phyloP scores from a whole-genome alignment of 2,113 vertebrate species.

The Regulus satrapa region DNA sequence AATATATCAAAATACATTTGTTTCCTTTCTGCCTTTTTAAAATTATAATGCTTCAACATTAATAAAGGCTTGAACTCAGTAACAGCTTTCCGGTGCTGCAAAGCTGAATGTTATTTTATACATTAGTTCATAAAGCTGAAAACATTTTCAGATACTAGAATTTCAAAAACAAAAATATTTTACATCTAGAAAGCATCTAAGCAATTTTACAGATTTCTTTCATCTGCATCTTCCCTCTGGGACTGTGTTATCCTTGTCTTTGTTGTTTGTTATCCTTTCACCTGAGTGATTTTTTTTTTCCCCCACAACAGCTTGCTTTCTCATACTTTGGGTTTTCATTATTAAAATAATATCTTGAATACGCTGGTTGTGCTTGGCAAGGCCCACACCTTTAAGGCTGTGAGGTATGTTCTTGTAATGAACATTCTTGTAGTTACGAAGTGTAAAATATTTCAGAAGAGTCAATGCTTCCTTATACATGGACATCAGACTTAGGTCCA shows the following conservation, averaged over 20 bases:
- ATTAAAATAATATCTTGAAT: conserved; percentile 66
- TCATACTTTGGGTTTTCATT: conserved; percentile 64
- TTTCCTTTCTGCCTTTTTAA: background rate
- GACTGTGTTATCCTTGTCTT: conserved; percentile 57
- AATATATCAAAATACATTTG: background rate
- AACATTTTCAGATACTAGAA: conserved; percentile 30
- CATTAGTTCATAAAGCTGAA: conserved; percentile 51
- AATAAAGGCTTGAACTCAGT: background rate
- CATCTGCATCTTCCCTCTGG: conserved; percentile 47
- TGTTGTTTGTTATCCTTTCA: conserved; percentile 65
- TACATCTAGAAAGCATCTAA: conserved; percentile 58
- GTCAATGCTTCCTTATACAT: background rate
- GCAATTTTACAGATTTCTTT: conserved; percentile 57
- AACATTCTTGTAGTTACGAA: conserved; percentile 16
- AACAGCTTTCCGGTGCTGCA: conserved; percentile 13
- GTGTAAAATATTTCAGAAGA: conserved; percentile 27
- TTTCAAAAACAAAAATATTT: conserved; percentile 48
- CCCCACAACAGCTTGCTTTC: conserved; percentile 37
- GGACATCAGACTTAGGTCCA: background rate
- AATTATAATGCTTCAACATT: background rate
- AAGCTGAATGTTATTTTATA: conserved; percentile 41
- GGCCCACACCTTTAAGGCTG: conserved; percentile 20
- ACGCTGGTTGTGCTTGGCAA: conserved; percentile 60
- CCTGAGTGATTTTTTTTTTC: conserved; percentile 53
- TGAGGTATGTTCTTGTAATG: background rate